A percentile compares a stretch with the other conserved stretches of the same genome.
These are phyloP conservation scores for Cyanocitta stelleri DNA, from an alignment of 2,113 vertebrate species.

Conservation along the genomic window DNA sequence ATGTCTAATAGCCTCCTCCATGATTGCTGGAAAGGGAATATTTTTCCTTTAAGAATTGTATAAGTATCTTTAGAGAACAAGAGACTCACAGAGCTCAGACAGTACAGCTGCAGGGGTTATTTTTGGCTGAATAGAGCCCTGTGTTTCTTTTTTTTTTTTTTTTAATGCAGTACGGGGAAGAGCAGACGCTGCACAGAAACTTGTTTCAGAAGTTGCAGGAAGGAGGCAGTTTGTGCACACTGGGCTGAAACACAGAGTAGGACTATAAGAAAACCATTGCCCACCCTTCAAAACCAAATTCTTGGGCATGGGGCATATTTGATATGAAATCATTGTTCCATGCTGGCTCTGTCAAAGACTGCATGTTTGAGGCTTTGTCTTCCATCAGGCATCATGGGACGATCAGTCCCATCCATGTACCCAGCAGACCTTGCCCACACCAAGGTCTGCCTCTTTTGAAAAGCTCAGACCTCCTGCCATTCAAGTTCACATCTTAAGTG, in stretches of 20 bases:
- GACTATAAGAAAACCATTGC: neutral
- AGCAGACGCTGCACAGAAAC: neutral
- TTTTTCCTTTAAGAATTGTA: neutral
- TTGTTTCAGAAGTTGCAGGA: neutral
- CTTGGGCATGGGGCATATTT: neutral
- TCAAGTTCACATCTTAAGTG: neutral
- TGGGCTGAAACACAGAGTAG: neutral
- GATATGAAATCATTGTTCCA: neutral
- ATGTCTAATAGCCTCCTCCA: neutral
- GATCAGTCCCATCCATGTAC: neutral
- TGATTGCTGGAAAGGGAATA: neutral
- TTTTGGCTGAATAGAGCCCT: neutral
- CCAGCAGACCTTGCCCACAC: neutral
- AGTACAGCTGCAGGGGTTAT: neutral
- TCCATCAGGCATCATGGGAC: neutral
- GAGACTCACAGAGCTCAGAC: neutral
- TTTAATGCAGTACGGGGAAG: neutral
- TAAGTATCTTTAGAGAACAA: neutral
- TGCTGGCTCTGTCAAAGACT: neutral
- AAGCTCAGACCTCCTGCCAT: neutral
- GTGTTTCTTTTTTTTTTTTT: neutral
- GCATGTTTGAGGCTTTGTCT: neutral
- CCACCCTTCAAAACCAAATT: neutral
- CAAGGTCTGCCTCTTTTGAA: neutral
- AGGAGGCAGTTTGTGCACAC: neutral